Conservation (phyloP, 2,888 invertebrate species). For the Drosophila pseudotakahashii region DNA sequence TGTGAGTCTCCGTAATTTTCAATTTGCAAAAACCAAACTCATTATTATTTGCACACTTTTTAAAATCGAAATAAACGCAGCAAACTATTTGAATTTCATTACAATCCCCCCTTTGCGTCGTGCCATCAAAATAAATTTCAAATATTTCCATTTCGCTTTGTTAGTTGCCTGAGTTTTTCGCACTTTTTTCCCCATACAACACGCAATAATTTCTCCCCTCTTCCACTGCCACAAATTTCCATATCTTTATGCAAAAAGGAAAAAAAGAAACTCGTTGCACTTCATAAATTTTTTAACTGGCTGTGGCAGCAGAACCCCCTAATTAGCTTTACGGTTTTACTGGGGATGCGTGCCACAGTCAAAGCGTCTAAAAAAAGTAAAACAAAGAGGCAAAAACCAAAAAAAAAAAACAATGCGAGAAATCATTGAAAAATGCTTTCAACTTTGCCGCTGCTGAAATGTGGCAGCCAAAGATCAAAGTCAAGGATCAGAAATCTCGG, state of each 20-base stretch:
- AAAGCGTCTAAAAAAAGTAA: conserved; percentile 6
- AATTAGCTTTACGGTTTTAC: conserved; percentile 73
- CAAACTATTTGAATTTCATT: conserved; percentile 46
- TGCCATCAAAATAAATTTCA: conserved; percentile 10
- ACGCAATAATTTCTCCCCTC: conserved; percentile 37
- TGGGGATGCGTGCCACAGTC: conserved; percentile 61
- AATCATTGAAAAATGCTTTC: conserved; percentile 63
- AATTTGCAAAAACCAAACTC: conserved; percentile 65
- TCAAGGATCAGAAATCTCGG: conserved; percentile 72
- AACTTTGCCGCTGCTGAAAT: conserved; percentile 68
- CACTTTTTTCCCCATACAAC: conserved; percentile 31
- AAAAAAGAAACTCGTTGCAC: conserved; percentile 69
- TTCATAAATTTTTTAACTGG: conserved; percentile 73
- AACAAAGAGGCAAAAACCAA: not conserved
- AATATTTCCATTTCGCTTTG: conserved; percentile 49
- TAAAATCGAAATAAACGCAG: conserved; percentile 24
- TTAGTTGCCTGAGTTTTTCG: conserved; percentile 39
- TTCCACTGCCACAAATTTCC: conserved; percentile 31
- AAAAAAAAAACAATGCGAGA: conserved; percentile 10
- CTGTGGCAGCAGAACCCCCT: conserved; percentile 45
- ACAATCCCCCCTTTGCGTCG: not conserved
- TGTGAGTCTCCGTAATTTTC: conserved; percentile 56
- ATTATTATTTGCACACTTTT: conserved; percentile 45
- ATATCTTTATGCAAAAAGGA: conserved; percentile 71
- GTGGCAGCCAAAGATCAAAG: conserved; percentile 77